Evolutionary conservation across 2,797 vertebrate genomes (phyloP), one percentile per base, ranked within the genome.

Genomic region (Eulemur coronatus): DNA sequence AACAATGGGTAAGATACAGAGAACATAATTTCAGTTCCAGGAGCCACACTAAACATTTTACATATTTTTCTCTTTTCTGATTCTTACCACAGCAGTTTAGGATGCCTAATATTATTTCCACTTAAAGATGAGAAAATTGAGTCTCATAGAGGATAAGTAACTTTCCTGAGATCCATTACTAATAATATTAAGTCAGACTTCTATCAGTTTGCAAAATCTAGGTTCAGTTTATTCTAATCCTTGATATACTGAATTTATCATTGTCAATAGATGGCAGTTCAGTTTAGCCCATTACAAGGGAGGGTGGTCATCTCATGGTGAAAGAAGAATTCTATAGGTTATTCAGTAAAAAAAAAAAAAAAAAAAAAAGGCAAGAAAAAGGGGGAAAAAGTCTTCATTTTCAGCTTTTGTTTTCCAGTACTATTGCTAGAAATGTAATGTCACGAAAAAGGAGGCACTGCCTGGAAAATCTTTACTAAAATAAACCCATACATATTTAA

Each of bases 401-500:
- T 92, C 14, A 87, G 30, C 20, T 50, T 79, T 80, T 65, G 14
- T 41, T 57, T 92, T n/a, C 50, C 15, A 14, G 6, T 63, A 18
- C 79, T 41, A 48, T 20, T 84, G 22, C 46, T 50, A 94, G 41
- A 92, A 95, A 59, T 30, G 5, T 24, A 48, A 4, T 59, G 18
- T 86, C 24, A 13, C 2, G 38, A 55, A 93, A 13, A 38, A 48
- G 30, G 18, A 52, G 22, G 20, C 35, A 65, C 30, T 65, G 8
- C 30, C 24, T 75, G 22, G 24, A 80, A 80, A 84, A 46, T 41
- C 18, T 79, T 88, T 76, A 67, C 50, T 80, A 57, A 92, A 90
- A 90, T 75, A 93, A 87, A 59, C 7, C 22, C 48, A 84, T 84
- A 63, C 72, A 48, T 87, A 90, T 59, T 70, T 85, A 93, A 94